A percentile compares a stretch with the other conserved stretches of the same genome.
Evolutionary conservation across 2,113 vertebrate genomes (phyloP).

Genomic region (Phaethornis superciliosus): DNA sequence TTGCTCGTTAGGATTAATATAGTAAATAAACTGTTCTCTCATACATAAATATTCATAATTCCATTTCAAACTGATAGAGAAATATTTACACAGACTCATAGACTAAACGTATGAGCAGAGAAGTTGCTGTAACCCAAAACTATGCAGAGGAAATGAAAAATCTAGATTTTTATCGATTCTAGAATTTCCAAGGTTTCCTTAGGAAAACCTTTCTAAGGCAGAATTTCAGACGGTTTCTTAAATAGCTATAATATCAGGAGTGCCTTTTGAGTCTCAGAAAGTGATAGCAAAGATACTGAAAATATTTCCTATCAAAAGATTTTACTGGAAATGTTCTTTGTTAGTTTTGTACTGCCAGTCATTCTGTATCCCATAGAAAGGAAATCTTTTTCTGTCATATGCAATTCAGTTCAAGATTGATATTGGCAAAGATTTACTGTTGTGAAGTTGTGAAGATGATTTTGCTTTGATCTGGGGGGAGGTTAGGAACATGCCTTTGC

Average conservation of each 20-base stretch:
- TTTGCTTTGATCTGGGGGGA: background rate
- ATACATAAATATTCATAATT: background rate
- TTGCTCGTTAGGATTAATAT: background rate
- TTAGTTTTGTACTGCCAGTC: background rate
- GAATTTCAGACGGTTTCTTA: background rate
- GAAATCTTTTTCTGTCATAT: background rate
- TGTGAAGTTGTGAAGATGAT: background rate
- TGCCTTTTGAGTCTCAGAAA: background rate
- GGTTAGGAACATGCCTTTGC: background rate
- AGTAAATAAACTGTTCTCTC: background rate
- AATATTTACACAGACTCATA: background rate
- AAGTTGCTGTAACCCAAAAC: background rate
- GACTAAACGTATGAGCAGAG: background rate
- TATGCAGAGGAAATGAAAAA: background rate
- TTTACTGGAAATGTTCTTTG: background rate
- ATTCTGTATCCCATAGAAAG: background rate
- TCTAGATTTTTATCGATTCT: background rate
- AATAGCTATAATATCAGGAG: background rate
- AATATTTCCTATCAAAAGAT: background rate
- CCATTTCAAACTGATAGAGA: background rate
- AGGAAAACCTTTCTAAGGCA: background rate
- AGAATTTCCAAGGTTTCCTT: no score
- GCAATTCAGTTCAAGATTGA: fast-evolving
- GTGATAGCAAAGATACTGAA: background rate
- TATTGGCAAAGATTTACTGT: background rate